Percentiles rank a stretch among this genome's conserved stretches.
Conservation (phyloP, 2,113 vertebrate species). For the Apeltes quadracus region DNA sequence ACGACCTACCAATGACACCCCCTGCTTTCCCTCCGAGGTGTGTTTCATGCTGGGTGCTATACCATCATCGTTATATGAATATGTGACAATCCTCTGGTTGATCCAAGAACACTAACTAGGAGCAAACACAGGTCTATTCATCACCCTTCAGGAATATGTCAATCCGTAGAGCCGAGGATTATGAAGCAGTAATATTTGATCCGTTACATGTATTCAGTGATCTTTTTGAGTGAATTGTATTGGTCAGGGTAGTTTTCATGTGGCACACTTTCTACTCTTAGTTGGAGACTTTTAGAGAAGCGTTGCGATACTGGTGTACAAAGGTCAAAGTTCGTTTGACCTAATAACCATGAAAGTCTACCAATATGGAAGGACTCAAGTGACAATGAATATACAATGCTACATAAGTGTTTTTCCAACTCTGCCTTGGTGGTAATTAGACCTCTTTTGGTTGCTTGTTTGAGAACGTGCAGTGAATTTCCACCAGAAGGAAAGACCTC, state of each 20-base stretch:
- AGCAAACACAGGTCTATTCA: background rate
- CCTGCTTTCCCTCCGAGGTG: slow-evolving; percentile 8
- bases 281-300: background rate
- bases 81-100: background rate
- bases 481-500: slow-evolving; percentile 21
- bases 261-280: background rate
- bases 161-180: background rate
- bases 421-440: background rate
- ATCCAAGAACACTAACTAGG: background rate
- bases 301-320: background rate
- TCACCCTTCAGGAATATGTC: background rate
- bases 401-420: slow-evolving; percentile 1
- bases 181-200: too few species aligned
- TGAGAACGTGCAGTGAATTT: slow-evolving; percentile 7
- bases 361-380: background rate
- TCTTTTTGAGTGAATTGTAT: background rate
- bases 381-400: background rate
- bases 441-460: slow-evolving; percentile 11
- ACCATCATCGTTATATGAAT: slow-evolving; percentile 17
- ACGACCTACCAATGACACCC: slow-evolving; percentile 2
- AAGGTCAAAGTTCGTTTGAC: background rate
- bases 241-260: background rate
- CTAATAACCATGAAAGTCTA: background rate
- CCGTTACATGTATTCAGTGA: too few species aligned
- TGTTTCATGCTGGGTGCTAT: slow-evolving; percentile 21